Percentiles rank a stretch among this genome's conserved stretches.
phyloP scores from a whole-genome alignment of 2,888 invertebrate species.

The Cenopis cana region DNA sequence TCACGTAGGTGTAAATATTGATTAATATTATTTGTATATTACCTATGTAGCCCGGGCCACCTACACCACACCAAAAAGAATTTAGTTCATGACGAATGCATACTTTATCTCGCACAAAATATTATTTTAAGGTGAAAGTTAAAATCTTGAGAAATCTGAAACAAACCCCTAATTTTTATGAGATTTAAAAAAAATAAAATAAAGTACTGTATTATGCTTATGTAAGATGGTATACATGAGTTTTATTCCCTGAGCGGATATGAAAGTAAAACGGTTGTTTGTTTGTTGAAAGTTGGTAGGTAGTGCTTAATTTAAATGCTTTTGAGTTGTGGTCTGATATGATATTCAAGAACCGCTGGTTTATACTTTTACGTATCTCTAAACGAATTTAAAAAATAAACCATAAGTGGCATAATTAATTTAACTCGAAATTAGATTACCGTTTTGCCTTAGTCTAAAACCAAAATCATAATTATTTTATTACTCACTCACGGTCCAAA shows the following conservation, averaged over 20 bases:
- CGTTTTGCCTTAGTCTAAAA: too few relatives aligned
- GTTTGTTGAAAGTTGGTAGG: constrained; percentile 26
- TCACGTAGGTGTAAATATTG: too few relatives aligned
- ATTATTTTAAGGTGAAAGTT: too few relatives aligned
- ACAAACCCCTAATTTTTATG: background rate
- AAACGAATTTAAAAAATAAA: background rate
- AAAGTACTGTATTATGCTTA: too few relatives aligned
- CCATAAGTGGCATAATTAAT: background rate
- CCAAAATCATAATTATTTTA: too few relatives aligned
- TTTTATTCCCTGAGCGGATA: constrained; percentile 19
- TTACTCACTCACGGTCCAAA: too few relatives aligned
- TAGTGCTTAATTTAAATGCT: constrained; percentile 35
- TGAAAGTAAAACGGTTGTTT: constrained; percentile 29
- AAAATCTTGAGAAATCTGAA: background rate
- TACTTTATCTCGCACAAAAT: too few relatives aligned
- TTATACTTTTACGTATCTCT: background rate
- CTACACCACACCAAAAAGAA: too few relatives aligned
- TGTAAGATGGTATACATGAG: constrained; percentile 8
- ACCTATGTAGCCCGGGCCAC: too few relatives aligned
- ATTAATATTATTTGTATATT: too few relatives aligned
- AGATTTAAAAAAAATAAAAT: background rate
- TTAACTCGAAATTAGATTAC: too few relatives aligned
- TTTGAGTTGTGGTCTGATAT: constrained; percentile 6
- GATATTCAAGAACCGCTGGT: background rate
- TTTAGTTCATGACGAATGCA: too few relatives aligned